Base-by-base conservation (phyloP, 1,140 invertebrate genomes). In the Zaprionus africanus region DNA sequence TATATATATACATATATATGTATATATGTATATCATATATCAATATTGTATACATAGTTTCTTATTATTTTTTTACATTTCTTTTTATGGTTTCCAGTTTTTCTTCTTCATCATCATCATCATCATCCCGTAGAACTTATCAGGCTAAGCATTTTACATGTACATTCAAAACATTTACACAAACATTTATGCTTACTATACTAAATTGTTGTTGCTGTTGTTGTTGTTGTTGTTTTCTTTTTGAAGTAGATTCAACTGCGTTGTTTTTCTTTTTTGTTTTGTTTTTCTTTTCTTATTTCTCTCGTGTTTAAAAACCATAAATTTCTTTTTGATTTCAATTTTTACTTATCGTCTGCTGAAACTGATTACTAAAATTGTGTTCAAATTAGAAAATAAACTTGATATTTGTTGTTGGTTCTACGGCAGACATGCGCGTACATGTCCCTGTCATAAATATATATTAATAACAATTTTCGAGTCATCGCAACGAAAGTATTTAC, bases 141-240 rank as follows among this genome's bases (percentile, higher is more conserved):
- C 46, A 19, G 13, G 19, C 73, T 84, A 83, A 58, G 60, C 73
- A 74, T 80, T 83, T 83, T 76, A 81, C 73, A 76, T 57, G 51
- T 76, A 76, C 82, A 85, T 67, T 79, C 61, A 85, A 82, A 85
- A 82, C 82, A 85, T 85, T 85, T 86, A 86, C 82, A 84, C 77
- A 74, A 69, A 87, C 83, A 82, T 68, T 82, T 63, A 86, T 53
- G 38, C 63, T 56, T 60, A 60, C 31, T 5, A 62, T 15, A 61
- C 51, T 74, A 68, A 77, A 68, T 73, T 75, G 41, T 68, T 66
- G 51, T 62, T 66, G 43, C 81, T 75, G 62, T 73, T 65, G 54
- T 57, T 76, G 36, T 13, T 43, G 51, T 31, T 58, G 43, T 64
- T 74, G 51, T 56, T 57, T 34, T 53, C 69, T 76, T 68, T 68